Percentiles rank a stretch among this genome's conserved stretches.
phyloP scores from a whole-genome alignment of 2,797 vertebrate species.

The Pipistrellus pygmaeus region DNA sequence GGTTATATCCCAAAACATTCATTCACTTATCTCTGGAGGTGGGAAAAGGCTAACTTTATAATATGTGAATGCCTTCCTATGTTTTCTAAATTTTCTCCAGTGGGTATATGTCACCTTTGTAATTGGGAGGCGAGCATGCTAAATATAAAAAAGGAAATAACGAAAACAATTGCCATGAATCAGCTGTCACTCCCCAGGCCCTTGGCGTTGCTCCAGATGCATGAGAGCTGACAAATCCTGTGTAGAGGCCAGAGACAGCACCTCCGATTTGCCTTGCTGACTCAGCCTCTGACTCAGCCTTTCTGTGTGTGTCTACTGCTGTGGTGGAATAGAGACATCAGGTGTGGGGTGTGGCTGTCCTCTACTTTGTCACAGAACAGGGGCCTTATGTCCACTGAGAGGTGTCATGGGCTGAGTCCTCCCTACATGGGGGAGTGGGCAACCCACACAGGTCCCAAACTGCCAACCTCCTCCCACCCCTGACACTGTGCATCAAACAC shows the following conservation, averaged over 20 bases:
- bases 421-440: not conserved
- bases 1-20: constrained; percentile 31
- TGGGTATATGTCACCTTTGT: not conserved
- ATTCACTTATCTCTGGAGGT: constrained; percentile 14
- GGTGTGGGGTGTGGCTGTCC: not conserved
- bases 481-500: not conserved
- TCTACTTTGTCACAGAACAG: not conserved
- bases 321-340: not conserved
- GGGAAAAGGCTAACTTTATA: not conserved
- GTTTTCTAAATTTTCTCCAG: constrained; percentile 45
- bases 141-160: constrained; percentile 56
- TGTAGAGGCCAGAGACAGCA: not conserved
- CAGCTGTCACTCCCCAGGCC: not conserved
- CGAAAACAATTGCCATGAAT: constrained; percentile 26
- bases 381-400: not conserved
- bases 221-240: not conserved
- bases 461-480: not conserved
- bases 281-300: constrained; percentile 67
- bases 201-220: not conserved
- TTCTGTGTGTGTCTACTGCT: not conserved
- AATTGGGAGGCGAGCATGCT: not conserved
- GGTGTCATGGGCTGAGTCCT: not conserved
- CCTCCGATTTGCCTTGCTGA: not conserved
- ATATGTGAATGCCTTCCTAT: not conserved
- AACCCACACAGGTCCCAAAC: constrained; percentile 16